Conservation (phyloP, 2,113 vertebrate species). For the Nestor notabilis region DNA sequence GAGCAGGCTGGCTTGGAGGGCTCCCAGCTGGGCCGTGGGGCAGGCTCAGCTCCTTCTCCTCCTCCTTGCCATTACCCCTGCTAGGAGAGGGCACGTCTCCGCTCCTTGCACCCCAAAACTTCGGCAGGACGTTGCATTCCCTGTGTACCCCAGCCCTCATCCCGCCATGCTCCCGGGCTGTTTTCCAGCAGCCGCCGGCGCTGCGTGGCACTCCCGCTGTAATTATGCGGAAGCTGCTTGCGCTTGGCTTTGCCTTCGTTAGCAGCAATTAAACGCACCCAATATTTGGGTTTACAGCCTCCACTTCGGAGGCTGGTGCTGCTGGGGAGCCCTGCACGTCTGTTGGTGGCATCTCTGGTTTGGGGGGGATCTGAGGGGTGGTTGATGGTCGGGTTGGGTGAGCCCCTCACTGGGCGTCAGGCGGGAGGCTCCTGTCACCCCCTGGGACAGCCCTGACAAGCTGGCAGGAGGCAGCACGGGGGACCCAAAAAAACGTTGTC, state of each 20-base stretch:
- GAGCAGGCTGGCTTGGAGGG: not conserved
- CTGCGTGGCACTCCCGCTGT: not conserved
- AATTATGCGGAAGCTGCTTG: not conserved
- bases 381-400: not conserved
- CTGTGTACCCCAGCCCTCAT: not conserved
- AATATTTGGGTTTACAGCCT: not conserved
- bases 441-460: not conserved
- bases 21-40: accelerated
- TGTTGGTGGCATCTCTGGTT: not conserved
- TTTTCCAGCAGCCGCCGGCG: not conserved
- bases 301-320: not conserved
- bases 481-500: not conserved
- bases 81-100: not conserved
- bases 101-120: not conserved
- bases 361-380: too few species aligned
- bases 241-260: not conserved
- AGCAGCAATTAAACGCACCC: not conserved
- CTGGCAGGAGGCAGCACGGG: not conserved
- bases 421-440: not conserved
- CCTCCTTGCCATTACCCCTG: not conserved
- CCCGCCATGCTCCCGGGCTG: not conserved
- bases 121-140: accelerated
- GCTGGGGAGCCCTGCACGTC: accelerated
- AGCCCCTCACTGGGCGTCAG: not conserved
- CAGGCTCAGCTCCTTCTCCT: not conserved